Conservation (phyloP, 2,888 invertebrate species). For the Anoncus sp. region DNA sequence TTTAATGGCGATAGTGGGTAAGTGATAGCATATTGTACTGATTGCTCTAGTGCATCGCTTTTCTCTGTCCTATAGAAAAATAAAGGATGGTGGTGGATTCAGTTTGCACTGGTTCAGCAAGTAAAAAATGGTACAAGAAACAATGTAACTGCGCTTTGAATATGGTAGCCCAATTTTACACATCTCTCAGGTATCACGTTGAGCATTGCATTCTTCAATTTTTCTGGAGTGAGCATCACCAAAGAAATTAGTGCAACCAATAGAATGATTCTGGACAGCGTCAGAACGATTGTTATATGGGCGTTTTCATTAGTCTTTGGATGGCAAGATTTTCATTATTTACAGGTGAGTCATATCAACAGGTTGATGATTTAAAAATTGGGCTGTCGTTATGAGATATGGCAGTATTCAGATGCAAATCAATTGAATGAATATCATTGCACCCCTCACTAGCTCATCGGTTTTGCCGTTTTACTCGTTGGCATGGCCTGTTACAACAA, state of each 20-base stretch:
- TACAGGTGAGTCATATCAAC: conserved; percentile 75
- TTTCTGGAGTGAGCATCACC: conserved; percentile 95
- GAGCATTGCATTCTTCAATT: conserved; percentile 97
- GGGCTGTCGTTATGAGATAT: neutral
- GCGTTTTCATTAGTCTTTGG: conserved; percentile 89
- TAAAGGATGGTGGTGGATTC: too few species aligned
- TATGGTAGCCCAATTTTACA: conserved; percentile 1
- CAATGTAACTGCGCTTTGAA: neutral
- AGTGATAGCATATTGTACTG: conserved; percentile 65
- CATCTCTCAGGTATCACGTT: conserved; percentile 88
- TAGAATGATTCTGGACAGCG: conserved; percentile 94
- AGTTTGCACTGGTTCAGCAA: too few species aligned
- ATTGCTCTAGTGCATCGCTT: neutral
- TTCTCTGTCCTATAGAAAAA: too few species aligned
- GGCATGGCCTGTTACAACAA: conserved; percentile 95
- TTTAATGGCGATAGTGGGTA: conserved; percentile 88
- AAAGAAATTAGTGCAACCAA: conserved; percentile 97
- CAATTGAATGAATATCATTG: neutral
- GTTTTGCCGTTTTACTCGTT: conserved; percentile 89
- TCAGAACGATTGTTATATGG: conserved; percentile 97
- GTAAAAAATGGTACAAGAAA: too few species aligned
- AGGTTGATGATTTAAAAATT: neutral
- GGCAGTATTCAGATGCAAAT: neutral
- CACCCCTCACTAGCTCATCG: conserved; percentile 86
- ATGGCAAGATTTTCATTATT: conserved; percentile 92